These are phyloP conservation scores for Corythaixoides concolor DNA, from an alignment of 2,113 vertebrate species.

Conservation along the genomic window DNA sequence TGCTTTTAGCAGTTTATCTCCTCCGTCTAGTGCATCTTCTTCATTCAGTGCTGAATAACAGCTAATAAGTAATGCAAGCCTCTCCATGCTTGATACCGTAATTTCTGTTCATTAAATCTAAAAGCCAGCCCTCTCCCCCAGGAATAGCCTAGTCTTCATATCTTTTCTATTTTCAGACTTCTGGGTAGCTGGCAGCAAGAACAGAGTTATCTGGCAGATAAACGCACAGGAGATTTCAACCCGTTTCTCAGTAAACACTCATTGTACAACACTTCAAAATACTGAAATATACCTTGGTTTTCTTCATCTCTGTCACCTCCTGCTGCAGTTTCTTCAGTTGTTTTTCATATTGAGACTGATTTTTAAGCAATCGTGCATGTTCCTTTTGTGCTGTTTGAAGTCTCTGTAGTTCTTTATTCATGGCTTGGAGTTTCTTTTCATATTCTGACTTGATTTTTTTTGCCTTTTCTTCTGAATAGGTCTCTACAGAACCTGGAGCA, in stretches of 20 bases:
- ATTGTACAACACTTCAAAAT: background rate
- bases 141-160: background rate
- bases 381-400: slow-evolving; percentile 95
- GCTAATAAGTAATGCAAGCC: background rate
- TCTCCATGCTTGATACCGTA: background rate
- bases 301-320: slow-evolving; percentile 97
- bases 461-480: slow-evolving; percentile 93
- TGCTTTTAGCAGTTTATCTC: background rate
- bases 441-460: slow-evolving; percentile 93
- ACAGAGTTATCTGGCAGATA: background rate
- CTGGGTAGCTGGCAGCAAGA: background rate
- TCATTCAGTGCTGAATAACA: background rate
- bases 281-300: slow-evolving; percentile 86
- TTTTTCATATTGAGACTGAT: slow-evolving; percentile 96
- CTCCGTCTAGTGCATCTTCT: background rate
- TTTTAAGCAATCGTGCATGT: slow-evolving; percentile 92
- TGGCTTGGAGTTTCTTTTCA: slow-evolving; percentile 92
- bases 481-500: slow-evolving; percentile 87
- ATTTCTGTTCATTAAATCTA: background rate
- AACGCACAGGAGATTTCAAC: background rate
- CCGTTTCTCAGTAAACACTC: background rate
- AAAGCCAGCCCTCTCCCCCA: background rate
- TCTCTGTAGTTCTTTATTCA: slow-evolving; percentile 97
- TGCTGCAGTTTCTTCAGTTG: slow-evolving; percentile 94
- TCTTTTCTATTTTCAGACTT: background rate